Percentiles rank a stretch among this genome's conserved stretches.
Conservation (phyloP, 2,888 invertebrate species). For the Agrotis puta region DNA sequence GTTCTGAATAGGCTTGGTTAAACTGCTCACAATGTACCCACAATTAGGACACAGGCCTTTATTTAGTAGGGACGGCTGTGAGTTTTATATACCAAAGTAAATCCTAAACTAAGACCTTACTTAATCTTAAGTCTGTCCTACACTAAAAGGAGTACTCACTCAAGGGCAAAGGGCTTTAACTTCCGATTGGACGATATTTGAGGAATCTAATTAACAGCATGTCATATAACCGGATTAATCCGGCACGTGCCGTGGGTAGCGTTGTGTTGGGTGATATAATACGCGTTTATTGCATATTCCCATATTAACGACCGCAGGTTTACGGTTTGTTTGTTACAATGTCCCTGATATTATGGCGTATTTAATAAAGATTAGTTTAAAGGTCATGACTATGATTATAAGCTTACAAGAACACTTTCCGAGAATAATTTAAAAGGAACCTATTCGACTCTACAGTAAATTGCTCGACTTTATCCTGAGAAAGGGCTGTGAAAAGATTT, state of each 20-base stretch:
- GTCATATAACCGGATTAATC: conserved; percentile 63
- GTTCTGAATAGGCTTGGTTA: neutral
- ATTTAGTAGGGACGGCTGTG: neutral
- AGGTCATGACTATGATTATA: conserved; percentile 45
- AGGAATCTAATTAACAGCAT: conserved; percentile 68
- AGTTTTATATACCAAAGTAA: conserved; percentile 10
- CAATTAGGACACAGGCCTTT: neutral
- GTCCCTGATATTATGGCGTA: conserved; percentile 23
- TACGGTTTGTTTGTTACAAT: conserved; percentile 45
- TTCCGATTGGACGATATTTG: conserved; percentile 59
- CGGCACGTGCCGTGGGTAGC: conserved; percentile 39
- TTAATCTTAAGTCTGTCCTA: conserved; percentile 37
- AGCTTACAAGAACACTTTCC: conserved; percentile 16
- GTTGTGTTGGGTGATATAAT: conserved; percentile 46
- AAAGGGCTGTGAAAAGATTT: conserved; percentile 37
- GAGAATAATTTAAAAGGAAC: conserved; percentile 34
- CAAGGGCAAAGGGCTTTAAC: conserved; percentile 56
- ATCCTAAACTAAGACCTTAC: conserved; percentile 8
- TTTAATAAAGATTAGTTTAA: conserved; percentile 36
- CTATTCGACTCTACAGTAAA: conserved; percentile 41
- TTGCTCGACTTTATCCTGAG: conserved; percentile 40
- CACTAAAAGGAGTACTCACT: conserved; percentile 27
- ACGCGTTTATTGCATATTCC: conserved; percentile 57
- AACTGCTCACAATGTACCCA: neutral
- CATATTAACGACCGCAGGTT: conserved; percentile 49